Conservation (phyloP, 2,888 invertebrate genomes). For the Branchellion lobata region DNA sequence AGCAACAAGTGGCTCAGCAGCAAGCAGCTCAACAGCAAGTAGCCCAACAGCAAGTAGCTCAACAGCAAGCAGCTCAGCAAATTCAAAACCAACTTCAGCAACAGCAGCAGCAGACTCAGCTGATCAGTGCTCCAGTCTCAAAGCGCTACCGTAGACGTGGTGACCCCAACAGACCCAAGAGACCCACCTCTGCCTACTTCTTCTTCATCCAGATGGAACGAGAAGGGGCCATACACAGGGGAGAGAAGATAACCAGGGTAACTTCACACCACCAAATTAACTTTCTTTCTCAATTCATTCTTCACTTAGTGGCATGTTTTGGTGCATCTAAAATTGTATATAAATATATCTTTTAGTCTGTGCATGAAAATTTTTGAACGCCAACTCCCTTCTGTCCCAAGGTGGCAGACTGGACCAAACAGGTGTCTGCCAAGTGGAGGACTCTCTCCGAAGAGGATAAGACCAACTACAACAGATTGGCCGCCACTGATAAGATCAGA, state of each 20-base stretch:
- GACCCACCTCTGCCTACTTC: constrained; percentile 52
- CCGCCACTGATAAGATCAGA: constrained; percentile 61
- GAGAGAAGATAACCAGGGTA: constrained; percentile 49
- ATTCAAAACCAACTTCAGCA: constrained; percentile 28
- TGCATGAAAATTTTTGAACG: too few relatives aligned
- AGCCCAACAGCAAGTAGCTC: constrained; percentile 35
- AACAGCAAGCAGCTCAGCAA: constrained; percentile 15
- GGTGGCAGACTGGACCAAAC: constrained; percentile 63
- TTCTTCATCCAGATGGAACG: constrained; percentile 49
- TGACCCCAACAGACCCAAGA: constrained; percentile 51
- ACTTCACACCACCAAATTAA: too few relatives aligned
- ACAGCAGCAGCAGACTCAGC: constrained; percentile 32
- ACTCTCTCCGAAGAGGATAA: constrained; percentile 58
- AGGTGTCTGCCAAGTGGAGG: constrained; percentile 62
- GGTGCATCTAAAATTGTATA: too few relatives aligned
- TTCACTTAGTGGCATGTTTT: too few relatives aligned
- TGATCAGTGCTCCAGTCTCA: not conserved
- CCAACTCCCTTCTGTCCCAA: constrained; percentile 48
- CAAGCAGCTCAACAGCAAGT: constrained; percentile 15
- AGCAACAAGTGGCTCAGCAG: constrained; percentile 16
- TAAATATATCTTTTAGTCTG: too few relatives aligned
- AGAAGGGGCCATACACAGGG: constrained; percentile 46
- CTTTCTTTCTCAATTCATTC: too few relatives aligned
- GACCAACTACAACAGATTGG: constrained; percentile 60
- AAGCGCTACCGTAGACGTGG: constrained; percentile 43